Evolutionary conservation across 2,888 invertebrate species (phyloP).

Genomic region (Dusona sp.): DNA sequence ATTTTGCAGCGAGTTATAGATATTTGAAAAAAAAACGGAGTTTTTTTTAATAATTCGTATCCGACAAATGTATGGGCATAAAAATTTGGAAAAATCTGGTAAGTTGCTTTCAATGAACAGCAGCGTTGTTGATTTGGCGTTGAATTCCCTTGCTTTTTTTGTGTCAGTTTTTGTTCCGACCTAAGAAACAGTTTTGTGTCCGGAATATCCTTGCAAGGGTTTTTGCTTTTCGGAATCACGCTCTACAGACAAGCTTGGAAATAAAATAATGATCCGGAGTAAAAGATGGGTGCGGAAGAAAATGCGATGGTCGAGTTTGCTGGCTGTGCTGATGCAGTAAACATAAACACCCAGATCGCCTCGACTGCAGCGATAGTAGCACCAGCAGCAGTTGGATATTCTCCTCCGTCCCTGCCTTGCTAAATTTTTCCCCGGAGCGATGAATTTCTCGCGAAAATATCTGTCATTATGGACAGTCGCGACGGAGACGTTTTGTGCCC

Average conservation of each 20-base stretch:
- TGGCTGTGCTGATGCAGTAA: conserved; percentile 57
- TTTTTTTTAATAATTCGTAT: no score
- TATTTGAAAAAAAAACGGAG: no score
- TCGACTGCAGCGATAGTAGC: conserved; percentile 26
- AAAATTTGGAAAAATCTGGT: no score
- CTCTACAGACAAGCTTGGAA: conserved; percentile 55
- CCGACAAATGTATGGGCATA: no score
- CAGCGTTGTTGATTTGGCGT: no score
- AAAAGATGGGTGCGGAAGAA: conserved; percentile 20
- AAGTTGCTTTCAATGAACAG: no score
- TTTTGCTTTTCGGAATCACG: not conserved
- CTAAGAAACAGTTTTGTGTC: not conserved
- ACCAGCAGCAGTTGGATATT: conserved; percentile 21
- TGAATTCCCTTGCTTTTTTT: no score
- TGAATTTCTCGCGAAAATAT: conserved; percentile 79
- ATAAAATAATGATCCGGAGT: conserved; percentile 66
- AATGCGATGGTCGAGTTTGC: conserved; percentile 35
- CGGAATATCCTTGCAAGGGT: conserved; percentile 35
- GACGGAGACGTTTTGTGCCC: conserved; percentile 77
- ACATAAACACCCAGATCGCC: conserved; percentile 43
- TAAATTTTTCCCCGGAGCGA: conserved; percentile 62
- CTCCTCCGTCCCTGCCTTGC: conserved; percentile 32
- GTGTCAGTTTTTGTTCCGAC: not conserved
- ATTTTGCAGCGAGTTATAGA: no score
- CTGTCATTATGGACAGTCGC: conserved; percentile 74